Evolutionary conservation across 2,113 vertebrate species (phyloP).

Genomic region (Percopsis transmontana): DNA sequence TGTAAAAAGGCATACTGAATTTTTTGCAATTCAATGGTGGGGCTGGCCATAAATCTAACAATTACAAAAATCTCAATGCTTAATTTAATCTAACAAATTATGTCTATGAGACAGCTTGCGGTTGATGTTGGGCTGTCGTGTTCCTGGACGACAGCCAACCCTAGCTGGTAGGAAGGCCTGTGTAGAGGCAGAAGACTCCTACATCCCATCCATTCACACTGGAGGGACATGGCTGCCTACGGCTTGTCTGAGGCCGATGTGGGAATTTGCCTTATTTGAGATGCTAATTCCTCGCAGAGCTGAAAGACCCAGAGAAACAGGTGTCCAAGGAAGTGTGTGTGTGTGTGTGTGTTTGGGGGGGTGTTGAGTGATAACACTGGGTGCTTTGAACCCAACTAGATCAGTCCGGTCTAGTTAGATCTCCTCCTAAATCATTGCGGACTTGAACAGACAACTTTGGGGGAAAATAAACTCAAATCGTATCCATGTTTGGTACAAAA

Average conservation of each 20-base stretch:
- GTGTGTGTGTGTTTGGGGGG: slow-evolving; percentile 25
- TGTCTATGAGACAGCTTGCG: background rate
- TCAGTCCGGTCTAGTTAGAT: slow-evolving; percentile 16
- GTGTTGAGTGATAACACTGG: slow-evolving; percentile 66
- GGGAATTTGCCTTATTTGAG: slow-evolving; percentile 72
- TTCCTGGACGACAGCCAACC: slow-evolving; percentile 53
- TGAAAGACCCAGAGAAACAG: slow-evolving; percentile 78
- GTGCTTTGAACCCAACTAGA: slow-evolving; percentile 44
- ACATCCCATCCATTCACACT: slow-evolving; percentile 39
- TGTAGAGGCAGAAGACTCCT: slow-evolving; percentile 36
- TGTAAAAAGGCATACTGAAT: background rate
- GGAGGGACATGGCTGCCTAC: slow-evolving; percentile 43
- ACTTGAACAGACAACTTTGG: no score
- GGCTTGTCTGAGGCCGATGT: slow-evolving; percentile 50
- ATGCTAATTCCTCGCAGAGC: slow-evolving; percentile 77
- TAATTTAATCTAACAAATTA: no score
- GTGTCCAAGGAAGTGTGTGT: slow-evolving; percentile 75
- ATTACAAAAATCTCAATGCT: no score
- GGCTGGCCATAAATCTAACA: no score
- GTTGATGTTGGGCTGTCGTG: slow-evolving; percentile 17
- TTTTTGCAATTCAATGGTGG: background rate
- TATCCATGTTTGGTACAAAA: no score
- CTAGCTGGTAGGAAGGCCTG: slow-evolving; percentile 45
- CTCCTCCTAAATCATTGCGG: background rate
- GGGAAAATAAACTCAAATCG: no score